Evolutionary conservation across 2,113 vertebrate genomes (phyloP), one percentile per base, ranked within the genome.

Genomic region (Dicentrarchus labrax): DNA sequence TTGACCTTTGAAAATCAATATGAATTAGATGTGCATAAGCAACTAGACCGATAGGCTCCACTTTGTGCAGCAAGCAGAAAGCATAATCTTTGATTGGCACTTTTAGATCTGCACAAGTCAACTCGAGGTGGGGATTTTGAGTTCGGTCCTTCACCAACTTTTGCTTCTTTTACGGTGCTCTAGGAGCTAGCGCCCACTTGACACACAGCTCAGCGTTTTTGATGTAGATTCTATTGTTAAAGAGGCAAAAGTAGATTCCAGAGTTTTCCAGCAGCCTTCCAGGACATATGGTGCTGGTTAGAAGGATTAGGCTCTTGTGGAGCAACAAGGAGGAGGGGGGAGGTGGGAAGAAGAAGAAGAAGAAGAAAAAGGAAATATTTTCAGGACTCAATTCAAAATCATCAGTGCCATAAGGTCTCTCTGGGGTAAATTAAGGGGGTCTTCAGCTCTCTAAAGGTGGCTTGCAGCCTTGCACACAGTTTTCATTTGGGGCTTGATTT

Each of bases 221-320:
- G 16, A 93, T 93, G 86, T 91, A 73, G 67, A 84, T 88, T 85
- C 93, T 92, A 89, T 95, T 94, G 93, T 94, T 93, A 86, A 92
- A 87, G 87, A 89, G 84, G 90, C 85, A 79, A 78, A 82, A 85
- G 85, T 79, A 74, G 91, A 94, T 94, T 92, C 93, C 93, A 90
- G 61, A 90, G 82, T 92, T 93, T 94, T 94, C 76, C 91, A 89
- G 88, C 84, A 92, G 89, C 80, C 87, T 93, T 92, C 80, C 85
- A 92, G 82, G 77, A 93, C 95, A 96, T 94, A 59, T 96, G 95
- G 94, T 85, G 80, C 87, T 94, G 82, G 91, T 95, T 95, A 94
- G 85, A 67, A 80, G 90, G 90, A 93, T 92, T 89, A 92, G 84
- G 87, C 84, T 88, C 84, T 92, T 91, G 87, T 83, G 86, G 89